phyloP scores from a whole-genome alignment of 2,888 invertebrate genomes.

The Aelia acuminata region DNA sequence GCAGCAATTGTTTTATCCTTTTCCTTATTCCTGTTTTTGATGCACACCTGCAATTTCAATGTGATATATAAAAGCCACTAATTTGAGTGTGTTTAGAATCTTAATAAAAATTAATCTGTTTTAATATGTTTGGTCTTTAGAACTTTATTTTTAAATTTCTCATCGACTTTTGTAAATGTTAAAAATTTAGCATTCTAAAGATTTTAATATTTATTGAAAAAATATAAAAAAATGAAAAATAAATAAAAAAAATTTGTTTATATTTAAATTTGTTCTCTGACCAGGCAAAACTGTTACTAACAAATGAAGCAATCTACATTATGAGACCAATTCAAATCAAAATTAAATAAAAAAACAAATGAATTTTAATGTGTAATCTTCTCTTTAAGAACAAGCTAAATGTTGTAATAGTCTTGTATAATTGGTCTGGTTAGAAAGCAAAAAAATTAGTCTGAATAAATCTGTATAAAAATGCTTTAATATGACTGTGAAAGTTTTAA shows the following conservation, averaged over 20 bases:
- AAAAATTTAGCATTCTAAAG: slow-evolving; percentile 32
- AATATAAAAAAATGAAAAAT: not conserved
- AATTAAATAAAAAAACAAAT: not conserved
- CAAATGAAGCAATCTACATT: not conserved
- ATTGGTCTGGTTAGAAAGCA: slow-evolving; percentile 17
- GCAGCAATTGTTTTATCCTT: slow-evolving; percentile 59
- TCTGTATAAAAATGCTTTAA: slow-evolving; percentile 3
- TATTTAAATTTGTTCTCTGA: slow-evolving; percentile 4
- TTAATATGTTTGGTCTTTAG: slow-evolving; percentile 51
- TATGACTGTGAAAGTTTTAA: slow-evolving; percentile 18
- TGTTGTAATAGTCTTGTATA: not conserved
- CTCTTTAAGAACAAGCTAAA: not conserved
- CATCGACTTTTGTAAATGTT: slow-evolving; percentile 48
- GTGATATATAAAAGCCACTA: slow-evolving; percentile 56
- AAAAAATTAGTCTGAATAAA: not conserved
- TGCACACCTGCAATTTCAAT: slow-evolving; percentile 57
- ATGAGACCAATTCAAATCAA: not conserved
- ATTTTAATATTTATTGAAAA: slow-evolving; percentile 47
- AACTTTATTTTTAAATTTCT: slow-evolving; percentile 58
- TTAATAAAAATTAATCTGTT: slow-evolving; percentile 5
- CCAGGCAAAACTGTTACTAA: not conserved
- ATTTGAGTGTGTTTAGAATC: slow-evolving; percentile 50
- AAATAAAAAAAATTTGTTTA: not conserved
- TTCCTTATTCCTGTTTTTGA: slow-evolving; percentile 53
- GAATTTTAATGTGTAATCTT: not conserved